Conservation (phyloP, 2,888 invertebrate genomes). For the Laothoe populi region DNA sequence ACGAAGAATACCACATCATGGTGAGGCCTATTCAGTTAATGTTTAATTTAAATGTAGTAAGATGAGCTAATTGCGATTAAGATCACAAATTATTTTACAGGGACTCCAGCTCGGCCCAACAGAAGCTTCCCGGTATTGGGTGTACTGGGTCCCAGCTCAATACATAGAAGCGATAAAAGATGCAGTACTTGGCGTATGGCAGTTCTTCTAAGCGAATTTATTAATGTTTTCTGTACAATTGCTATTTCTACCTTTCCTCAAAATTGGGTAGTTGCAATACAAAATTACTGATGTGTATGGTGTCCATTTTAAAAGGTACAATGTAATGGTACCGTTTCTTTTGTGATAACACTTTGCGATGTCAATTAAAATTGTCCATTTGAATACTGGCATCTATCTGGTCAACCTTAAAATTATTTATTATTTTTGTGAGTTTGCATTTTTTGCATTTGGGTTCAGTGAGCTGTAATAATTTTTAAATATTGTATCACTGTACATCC, state of each 20-base stretch:
- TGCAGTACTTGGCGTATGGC: constrained; percentile 94
- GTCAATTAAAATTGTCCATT: constrained; percentile 83
- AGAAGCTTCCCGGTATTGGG: constrained; percentile 96
- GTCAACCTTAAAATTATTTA: constrained; percentile 77
- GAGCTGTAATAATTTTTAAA: constrained; percentile 49
- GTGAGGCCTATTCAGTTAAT: constrained; percentile 75
- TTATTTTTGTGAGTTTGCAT: constrained; percentile 76
- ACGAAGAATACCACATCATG: constrained; percentile 96
- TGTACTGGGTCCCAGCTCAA: constrained; percentile 97
- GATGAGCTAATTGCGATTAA: constrained; percentile 21
- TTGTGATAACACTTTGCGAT: constrained; percentile 80
- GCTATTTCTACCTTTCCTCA: constrained; percentile 60
- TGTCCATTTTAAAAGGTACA: constrained; percentile 65
- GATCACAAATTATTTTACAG: constrained; percentile 68
- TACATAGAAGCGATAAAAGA: constrained; percentile 96
- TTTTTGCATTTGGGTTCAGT: constrained; percentile 70
- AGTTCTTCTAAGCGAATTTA: constrained; percentile 85
- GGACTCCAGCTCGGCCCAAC: constrained; percentile 95
- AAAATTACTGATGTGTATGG: constrained; percentile 56
- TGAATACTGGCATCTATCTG: constrained; percentile 75
- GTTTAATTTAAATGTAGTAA: neutral
- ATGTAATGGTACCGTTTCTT: constrained; percentile 68
- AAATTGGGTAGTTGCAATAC: constrained; percentile 78
- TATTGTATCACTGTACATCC: constrained; percentile 44
- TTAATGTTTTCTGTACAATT: constrained; percentile 47